Conservation (phyloP, 2,888 invertebrate species). For the Diachrysia chrysitis region DNA sequence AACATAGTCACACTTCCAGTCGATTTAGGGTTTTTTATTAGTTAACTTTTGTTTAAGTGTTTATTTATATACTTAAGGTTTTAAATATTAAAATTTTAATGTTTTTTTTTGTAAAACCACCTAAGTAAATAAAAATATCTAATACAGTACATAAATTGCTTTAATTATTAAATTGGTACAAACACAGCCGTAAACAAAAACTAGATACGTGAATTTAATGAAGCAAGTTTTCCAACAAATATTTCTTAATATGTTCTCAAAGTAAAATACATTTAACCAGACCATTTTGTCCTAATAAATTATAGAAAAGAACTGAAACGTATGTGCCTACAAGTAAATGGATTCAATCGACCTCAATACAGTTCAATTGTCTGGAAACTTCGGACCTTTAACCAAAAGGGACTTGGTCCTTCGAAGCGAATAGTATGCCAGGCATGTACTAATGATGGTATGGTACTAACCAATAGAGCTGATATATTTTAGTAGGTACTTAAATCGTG, state of each 20-base stretch:
- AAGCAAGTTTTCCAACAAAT: too few relatives aligned
- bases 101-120: too few relatives aligned
- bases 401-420: constrained; percentile 9
- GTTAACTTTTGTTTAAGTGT: too few relatives aligned
- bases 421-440: neutral
- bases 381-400: constrained; percentile 14
- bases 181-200: too few relatives aligned
- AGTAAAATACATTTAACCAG: neutral
- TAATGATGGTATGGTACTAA: neutral
- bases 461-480: neutral
- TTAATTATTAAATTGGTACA: too few relatives aligned
- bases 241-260: constrained; percentile 2
- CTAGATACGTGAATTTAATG: too few relatives aligned
- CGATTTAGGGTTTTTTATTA: too few relatives aligned
- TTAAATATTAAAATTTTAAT: too few relatives aligned
- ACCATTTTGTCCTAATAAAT: constrained; percentile 10
- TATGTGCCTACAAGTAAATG: constrained; percentile 17
- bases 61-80: too few relatives aligned
- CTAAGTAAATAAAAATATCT: too few relatives aligned
- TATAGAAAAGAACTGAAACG: constrained; percentile 16
- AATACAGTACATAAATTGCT: too few relatives aligned
- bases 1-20: too few relatives aligned
- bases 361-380: constrained; percentile 39
- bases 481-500: neutral
- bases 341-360: constrained; percentile 38